These are phyloP conservation scores for Schizopygopsis pylzovi DNA, from an alignment of 2,797 vertebrate genomes.

Conservation along the genomic window DNA sequence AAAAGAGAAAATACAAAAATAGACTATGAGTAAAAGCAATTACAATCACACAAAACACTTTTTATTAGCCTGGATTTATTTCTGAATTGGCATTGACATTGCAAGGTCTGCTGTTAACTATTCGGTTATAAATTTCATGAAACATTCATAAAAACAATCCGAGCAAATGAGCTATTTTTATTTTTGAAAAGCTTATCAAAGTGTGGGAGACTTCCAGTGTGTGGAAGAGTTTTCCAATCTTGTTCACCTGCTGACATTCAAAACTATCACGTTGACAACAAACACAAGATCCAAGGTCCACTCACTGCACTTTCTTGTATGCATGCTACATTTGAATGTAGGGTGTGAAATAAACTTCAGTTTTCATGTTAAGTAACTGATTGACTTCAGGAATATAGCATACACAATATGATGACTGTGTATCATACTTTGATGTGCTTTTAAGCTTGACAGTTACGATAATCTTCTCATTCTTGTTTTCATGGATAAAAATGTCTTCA, in stretches of 20 bases:
- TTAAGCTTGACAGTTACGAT: not conserved
- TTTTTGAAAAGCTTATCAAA: not conserved
- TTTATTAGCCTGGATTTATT: conserved; percentile 5
- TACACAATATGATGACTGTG: too few relatives aligned
- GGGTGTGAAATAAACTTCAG: not conserved
- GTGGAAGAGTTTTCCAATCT: not conserved
- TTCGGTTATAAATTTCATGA: conserved; percentile 39
- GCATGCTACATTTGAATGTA: not conserved
- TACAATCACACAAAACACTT: not conserved
- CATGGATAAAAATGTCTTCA: not conserved
- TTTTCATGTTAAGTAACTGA: not conserved
- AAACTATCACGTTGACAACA: not conserved
- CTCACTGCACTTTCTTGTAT: not conserved
- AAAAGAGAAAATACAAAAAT: not conserved
- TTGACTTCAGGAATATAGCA: not conserved
- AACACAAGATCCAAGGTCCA: not conserved
- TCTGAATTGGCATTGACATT: conserved; percentile 32
- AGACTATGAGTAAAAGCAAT: not conserved
- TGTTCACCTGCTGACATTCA: not conserved
- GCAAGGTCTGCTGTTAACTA: conserved; percentile 19
- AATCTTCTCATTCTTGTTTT: not conserved
- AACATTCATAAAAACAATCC: conserved; percentile 54
- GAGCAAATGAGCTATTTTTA: conserved; percentile 32
- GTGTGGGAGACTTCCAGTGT: not conserved
- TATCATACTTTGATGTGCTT: not conserved